phyloP scores from a whole-genome alignment of 1,140 invertebrate species.

The Ylistrum balloti region DNA sequence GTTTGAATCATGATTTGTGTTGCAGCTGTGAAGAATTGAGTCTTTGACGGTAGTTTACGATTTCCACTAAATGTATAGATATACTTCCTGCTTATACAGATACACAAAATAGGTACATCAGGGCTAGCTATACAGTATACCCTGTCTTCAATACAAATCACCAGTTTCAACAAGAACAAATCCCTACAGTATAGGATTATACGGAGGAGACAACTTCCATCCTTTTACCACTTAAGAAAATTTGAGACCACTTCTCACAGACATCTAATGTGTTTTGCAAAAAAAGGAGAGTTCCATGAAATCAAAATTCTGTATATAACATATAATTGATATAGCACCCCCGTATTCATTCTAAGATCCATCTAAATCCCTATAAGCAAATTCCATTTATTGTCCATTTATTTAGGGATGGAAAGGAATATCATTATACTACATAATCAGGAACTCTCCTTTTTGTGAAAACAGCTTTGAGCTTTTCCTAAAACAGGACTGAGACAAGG shows the following conservation, averaged over 20 bases:
- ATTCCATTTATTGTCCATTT: not conserved
- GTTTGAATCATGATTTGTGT: not conserved
- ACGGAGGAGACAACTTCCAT: not conserved
- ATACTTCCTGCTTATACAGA: not conserved
- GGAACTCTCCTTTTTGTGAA: not conserved
- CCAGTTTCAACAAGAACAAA: not conserved
- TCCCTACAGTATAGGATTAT: not conserved
- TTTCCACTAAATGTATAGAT: not conserved
- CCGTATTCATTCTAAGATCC: not conserved
- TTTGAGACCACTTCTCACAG: not conserved
- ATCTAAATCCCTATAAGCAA: not conserved
- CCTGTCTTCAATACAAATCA: not conserved
- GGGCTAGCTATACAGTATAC: slow-evolving; percentile 32
- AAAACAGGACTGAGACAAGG: slow-evolving; percentile 18
- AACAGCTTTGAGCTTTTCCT: slow-evolving; percentile 4
- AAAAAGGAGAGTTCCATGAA: slow-evolving; percentile 21
- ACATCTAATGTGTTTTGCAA: not conserved
- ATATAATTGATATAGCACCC: not conserved
- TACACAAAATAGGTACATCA: not conserved
- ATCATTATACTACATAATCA: not conserved
- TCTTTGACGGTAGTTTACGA: not conserved
- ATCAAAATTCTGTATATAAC: not conserved
- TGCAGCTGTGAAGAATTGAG: not conserved
- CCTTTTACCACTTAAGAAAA: not conserved
- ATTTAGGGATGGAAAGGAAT: not conserved